phyloP scores from a whole-genome alignment of 2,113 vertebrate species.

The Ageneiosus marmoratus region DNA sequence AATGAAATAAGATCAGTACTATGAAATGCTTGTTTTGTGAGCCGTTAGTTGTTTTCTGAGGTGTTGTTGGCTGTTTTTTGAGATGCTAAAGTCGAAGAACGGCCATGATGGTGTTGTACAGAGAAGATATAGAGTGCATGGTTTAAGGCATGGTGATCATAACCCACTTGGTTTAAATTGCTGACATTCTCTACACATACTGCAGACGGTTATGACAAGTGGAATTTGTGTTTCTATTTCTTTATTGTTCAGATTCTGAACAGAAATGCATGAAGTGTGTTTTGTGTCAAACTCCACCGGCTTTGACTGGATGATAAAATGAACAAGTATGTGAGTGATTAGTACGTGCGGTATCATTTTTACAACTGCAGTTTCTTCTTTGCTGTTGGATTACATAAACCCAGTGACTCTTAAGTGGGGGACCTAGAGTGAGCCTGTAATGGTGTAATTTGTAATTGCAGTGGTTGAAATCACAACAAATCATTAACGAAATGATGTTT shows the following conservation, averaged over 20 bases:
- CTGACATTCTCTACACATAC: background rate
- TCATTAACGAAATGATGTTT: background rate
- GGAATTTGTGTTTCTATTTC: background rate
- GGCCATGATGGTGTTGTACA: background rate
- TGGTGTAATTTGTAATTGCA: background rate
- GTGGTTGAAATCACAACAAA: background rate
- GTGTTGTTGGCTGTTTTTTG: background rate
- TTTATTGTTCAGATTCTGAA: background rate
- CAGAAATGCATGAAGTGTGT: slow-evolving; percentile 16
- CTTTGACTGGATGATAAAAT: slow-evolving; percentile 17
- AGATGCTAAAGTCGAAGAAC: background rate
- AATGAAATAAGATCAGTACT: background rate
- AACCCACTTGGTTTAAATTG: background rate
- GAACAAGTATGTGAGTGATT: background rate
- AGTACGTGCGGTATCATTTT: background rate
- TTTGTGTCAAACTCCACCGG: slow-evolving; percentile 24
- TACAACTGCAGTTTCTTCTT: background rate
- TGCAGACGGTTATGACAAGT: background rate
- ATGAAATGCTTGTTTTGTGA: background rate
- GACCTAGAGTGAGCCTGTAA: background rate
- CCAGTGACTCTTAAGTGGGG: background rate
- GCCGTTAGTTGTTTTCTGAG: background rate
- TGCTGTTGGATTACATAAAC: background rate
- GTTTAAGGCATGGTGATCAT: background rate
- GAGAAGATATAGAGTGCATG: background rate